phyloP scores from a whole-genome alignment of 2,797 vertebrate genomes.

The Hyperoplus immaculatus region DNA sequence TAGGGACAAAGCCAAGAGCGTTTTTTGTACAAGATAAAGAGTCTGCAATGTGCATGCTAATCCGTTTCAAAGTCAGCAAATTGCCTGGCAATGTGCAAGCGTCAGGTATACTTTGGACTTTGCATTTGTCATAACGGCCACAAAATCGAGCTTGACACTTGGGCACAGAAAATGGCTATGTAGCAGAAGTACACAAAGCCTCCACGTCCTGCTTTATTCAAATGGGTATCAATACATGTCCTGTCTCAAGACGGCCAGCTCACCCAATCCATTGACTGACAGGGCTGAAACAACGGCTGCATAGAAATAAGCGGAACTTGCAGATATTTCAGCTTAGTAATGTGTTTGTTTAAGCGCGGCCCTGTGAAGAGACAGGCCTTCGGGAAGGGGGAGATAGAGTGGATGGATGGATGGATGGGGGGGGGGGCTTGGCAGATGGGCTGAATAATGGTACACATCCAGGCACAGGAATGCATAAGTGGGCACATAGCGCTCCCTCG shows the following conservation, averaged over 20 bases:
- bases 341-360: constrained; percentile 76
- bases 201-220: constrained; percentile 62
- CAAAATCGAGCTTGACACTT: constrained; percentile 63
- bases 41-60: constrained; percentile 59
- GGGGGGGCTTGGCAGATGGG: constrained; percentile 32
- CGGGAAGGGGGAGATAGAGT: constrained; percentile 52
- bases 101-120: constrained; percentile 58
- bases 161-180: constrained; percentile 49
- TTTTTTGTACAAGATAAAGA: constrained; percentile 61
- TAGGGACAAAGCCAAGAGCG: constrained; percentile 66
- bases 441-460: constrained; percentile 77
- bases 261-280: constrained; percentile 59
- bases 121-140: constrained; percentile 51
- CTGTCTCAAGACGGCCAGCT: constrained; percentile 59
- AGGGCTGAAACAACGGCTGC: constrained; percentile 60
- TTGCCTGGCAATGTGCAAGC: constrained; percentile 48
- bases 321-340: constrained; percentile 80
- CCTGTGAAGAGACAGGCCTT: constrained; percentile 39
- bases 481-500: constrained; percentile 45
- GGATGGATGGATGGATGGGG: constrained; percentile 63
- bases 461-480: constrained; percentile 72
- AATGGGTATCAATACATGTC: constrained; percentile 62
- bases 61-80: constrained; percentile 61
- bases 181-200: constrained; percentile 53
- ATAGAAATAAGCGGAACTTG: constrained; percentile 65